These are phyloP conservation scores for Aphrophora alni DNA, from an alignment of 2,888 invertebrate genomes.

Conservation along the genomic window DNA sequence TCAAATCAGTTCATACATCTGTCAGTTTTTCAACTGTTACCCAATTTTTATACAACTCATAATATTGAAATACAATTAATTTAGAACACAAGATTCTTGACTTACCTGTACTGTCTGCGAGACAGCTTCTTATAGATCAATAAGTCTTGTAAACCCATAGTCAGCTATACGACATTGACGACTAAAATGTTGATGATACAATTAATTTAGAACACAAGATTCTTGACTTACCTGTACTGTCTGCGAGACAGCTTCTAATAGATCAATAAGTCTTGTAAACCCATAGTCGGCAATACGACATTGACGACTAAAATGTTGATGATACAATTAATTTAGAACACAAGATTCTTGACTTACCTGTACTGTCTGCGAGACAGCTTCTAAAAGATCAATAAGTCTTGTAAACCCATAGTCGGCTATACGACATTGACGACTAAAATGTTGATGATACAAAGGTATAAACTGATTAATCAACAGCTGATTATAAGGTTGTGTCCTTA, in stretches of 20 bases:
- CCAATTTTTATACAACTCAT: too few species aligned
- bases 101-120: slow-evolving; percentile 81
- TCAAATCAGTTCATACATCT: too few species aligned
- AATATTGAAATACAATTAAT: too few species aligned
- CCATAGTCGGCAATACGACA: slow-evolving; percentile 96
- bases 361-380: slow-evolving; percentile 84
- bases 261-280: slow-evolving; percentile 87
- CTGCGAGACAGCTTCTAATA: slow-evolving; percentile 86
- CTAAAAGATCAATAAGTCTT: slow-evolving; percentile 87
- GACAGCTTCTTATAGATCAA: slow-evolving; percentile 89
- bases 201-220: too few species aligned
- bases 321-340: too few species aligned
- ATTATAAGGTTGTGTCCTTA: slow-evolving; percentile 81
- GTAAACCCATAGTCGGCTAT: slow-evolving; percentile 96
- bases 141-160: slow-evolving; percentile 91
- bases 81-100: too few species aligned
- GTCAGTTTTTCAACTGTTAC: too few species aligned
- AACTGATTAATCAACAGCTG: slow-evolving; percentile 84
- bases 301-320: slow-evolving; percentile 95
- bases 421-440: slow-evolving; percentile 93
- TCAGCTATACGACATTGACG: slow-evolving; percentile 94
- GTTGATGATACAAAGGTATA: slow-evolving; percentile 95
- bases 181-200: slow-evolving; percentile 96
- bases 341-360: too few species aligned
- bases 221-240: slow-evolving; percentile 80